Base-by-base conservation (phyloP, 2,888 invertebrate species). In the Aphodius sticticus region DNA sequence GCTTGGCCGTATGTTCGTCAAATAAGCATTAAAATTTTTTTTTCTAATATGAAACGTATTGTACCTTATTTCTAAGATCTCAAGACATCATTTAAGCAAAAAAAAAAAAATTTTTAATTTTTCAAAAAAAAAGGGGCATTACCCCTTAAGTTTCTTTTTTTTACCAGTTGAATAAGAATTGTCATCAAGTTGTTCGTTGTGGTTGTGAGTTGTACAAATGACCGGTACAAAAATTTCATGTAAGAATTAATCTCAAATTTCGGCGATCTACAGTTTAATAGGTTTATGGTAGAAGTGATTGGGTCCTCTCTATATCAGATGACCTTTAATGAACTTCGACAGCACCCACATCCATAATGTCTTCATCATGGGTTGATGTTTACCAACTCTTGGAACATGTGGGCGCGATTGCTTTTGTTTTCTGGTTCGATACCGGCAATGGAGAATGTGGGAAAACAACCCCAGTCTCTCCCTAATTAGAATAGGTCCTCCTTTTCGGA, bases 311-410 rank as follows among this genome's bases (percentile, higher is more conserved):
- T 82, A 53, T 53, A 82, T 80, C 80, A 78, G 80, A 77, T 81
- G 82, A 81, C 80, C 82, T 82, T 79, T 83, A 82, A 83, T 82
- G 82, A 82, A 82, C 81, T 76, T 72, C 77, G 76, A 77, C 78
- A 81, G 82, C 82, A 82, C 80, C 82, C 81, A 82, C 82, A 79
- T 78, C 81, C 80, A 75, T 81, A 81, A 83, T 83, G 83, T 78
- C 83, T 83, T 83, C 78, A 81, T 81, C 82, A 82, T 81, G 81
- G 82, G 75, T 75, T 76, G 69, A 76, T 78, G 76, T 35, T 70
- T 78, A 78, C 80, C 78, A 78, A 76, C 69, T 78, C 77, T 53
- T 53, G 9, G 53, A 53, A 53, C 53, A 12, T 53, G 7, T 53
- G 53, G 53, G 53, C 9, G 7, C 53, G 53, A 53, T 53, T 53